Base-by-base conservation (phyloP, 1,140 invertebrate genomes). In the Diploscapter pachys region DNA sequence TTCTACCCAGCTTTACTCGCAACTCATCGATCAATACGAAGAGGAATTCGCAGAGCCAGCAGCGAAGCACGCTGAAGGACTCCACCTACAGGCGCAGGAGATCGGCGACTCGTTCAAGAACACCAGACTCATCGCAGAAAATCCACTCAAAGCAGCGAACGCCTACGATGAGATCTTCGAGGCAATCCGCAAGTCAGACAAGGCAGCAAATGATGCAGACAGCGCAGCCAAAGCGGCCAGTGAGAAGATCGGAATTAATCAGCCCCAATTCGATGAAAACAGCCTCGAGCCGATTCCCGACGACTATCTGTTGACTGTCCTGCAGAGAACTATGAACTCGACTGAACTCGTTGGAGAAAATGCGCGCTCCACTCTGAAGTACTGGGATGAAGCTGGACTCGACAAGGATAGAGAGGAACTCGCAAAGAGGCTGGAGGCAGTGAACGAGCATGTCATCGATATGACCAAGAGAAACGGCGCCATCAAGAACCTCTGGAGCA, bases 121-220 rank as follows among this genome's bases (percentile, higher is more conserved):
- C 5, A 77, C 79, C 5, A 68, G 83, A 75, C 50, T 50, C 3
- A 78, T 73, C n/a, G 71, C 82, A 11, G 73, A 66, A 49, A 73
- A 83, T 63, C 81, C 82, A 48, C 53, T 83, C 9, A 63, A 75
- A 49, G 82, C 82, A n/a, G 82, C 81, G 8, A 84, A 79, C 67
- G 83, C 84, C 8, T 85, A 84, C 66, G 70, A 78, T 13, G 82
- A 81, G 4, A 84, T 84, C 55, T 72, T 80, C 8, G 75, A 68
- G 51, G 80, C 83, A 11, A 56, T 84, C 54, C 71, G 76, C 5
- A 67, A 59, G 52, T 56, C 76, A 8, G 72, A 81, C 48, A 63
- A 52, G 11, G 66, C 66, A 13, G 63, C 72, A 3, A 55, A 74
- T 57, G 72, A 64, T 5, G 72, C 63, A 13, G 62, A 74, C 48